These are phyloP conservation scores for Poecile atricapillus DNA, from an alignment of 2,113 vertebrate species.

Conservation along the genomic window DNA sequence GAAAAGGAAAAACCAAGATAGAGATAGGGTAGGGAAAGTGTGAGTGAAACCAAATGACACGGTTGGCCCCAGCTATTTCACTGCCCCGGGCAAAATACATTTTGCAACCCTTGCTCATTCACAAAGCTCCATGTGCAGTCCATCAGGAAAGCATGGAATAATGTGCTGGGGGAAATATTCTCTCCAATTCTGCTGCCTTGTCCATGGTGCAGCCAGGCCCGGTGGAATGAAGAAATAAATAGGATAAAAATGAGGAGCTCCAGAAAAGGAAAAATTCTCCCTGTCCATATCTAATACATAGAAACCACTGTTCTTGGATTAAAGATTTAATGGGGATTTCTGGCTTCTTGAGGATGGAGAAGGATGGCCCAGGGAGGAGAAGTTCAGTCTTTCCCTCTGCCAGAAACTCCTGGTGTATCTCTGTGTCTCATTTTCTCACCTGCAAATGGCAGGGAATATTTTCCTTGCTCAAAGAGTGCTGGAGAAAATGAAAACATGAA, in stretches of 20 bases:
- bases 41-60: slow-evolving; percentile 2
- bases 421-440: background rate
- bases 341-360: background rate
- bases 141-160: background rate
- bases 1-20: slow-evolving; percentile 34
- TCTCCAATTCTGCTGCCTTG: background rate
- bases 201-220: background rate
- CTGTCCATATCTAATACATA: fast-evolving
- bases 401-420: background rate
- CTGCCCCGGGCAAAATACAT: slow-evolving; percentile 50
- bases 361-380: background rate
- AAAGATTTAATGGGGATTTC: background rate
- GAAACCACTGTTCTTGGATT: background rate
- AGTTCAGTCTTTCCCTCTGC: background rate
- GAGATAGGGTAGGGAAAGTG: slow-evolving; percentile 12
- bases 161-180: background rate
- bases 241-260: background rate
- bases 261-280: fast-evolving
- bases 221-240: background rate
- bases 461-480: fast-evolving
- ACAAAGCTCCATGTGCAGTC: background rate
- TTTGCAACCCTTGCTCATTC: slow-evolving; percentile 10
- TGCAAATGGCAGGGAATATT: background rate
- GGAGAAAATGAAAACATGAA: background rate
- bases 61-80: slow-evolving; percentile 39